Conservation (phyloP, 2,113 vertebrate genomes). For the Siphamia tubifer region DNA sequence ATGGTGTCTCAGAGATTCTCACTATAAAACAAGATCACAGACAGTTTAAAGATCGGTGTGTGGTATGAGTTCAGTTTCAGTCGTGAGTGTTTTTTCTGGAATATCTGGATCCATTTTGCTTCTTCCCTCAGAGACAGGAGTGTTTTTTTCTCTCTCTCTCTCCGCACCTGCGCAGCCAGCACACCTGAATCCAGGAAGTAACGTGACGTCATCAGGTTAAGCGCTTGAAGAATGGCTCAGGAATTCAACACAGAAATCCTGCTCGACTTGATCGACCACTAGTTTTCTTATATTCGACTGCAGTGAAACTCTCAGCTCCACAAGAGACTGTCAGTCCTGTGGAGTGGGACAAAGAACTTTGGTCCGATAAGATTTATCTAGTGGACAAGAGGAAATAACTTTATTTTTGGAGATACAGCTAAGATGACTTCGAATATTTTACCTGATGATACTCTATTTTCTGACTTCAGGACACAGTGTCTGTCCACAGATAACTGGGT, state of each 20-base stretch:
- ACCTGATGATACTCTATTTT: conserved; percentile 71
- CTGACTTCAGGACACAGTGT: conserved; percentile 76
- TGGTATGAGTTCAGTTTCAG: no score
- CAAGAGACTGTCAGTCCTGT: neutral
- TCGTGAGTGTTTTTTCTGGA: no score
- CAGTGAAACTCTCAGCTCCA: neutral
- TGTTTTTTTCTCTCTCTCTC: neutral
- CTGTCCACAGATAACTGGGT: conserved; percentile 72
- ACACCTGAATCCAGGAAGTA: conserved; percentile 68
- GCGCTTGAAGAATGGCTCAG: conserved; percentile 41
- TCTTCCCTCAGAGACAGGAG: neutral
- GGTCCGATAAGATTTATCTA: neutral
- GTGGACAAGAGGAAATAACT: neutral
- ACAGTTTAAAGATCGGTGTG: no score
- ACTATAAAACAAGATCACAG: neutral
- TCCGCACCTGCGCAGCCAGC: neutral
- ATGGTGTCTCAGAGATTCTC: neutral
- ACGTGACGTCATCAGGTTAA: conserved; percentile 21
- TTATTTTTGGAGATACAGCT: neutral
- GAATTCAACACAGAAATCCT: conserved; percentile 69
- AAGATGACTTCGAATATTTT: conserved; percentile 66
- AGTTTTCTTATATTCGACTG: conserved; percentile 7
- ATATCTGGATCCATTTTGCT: no score
- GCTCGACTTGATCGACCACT: conserved; percentile 53
- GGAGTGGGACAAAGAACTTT: neutral